Base-by-base conservation (phyloP, 1,140 invertebrate species). In the Stegodyphus mimosarum region DNA sequence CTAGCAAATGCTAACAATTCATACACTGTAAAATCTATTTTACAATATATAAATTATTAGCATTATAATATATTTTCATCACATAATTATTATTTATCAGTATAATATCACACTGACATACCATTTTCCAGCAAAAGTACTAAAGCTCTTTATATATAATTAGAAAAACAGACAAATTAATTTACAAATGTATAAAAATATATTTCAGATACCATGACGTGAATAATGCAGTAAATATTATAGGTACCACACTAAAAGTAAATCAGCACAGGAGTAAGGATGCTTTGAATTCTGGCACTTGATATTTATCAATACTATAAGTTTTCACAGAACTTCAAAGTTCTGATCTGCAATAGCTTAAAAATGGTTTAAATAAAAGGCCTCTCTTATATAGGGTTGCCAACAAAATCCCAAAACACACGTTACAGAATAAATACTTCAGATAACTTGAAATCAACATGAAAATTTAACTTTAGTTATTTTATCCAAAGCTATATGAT, bases 191-290 rank as follows among this genome's bases (percentile, higher is more conserved):
- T 33, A 33, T 33, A 33, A 33, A 33, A 33, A 33, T 33, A 33
- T 33, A 1, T 33, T 33, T 33, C 33, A 33, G 33, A 33, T 60
- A 60, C 55, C 55, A 10, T 10, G 55, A 60, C 5, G 15, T 60
- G 15, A 60, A 9, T 60, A 10, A 60, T 60, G 55, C 55, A 60
- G 2, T 15, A 60, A 10, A 10, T 67, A n/a, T 17, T 18, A 17
- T 17, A 67, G 64, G 64, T 18, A 67, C 64, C 64, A 67, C n/a
- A 7, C 64, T 17, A 71, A 71, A 51, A 73, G 79, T 83, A 83
- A 83, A 63, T 73, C 69, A 83, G 79, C 79, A 83, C 71, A 73
- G 79, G 79, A 83, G 79, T 83, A 73, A 63, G 79, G 79, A 83
- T 83, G 79, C 79, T 73, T 73, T 63, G 51, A 73, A 83, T 60